A percentile compares a stretch with the other conserved stretches of the same genome.
These are phyloP conservation scores for Leuciscus waleckii DNA, from an alignment of 2,797 vertebrate genomes.

Conservation along the genomic window DNA sequence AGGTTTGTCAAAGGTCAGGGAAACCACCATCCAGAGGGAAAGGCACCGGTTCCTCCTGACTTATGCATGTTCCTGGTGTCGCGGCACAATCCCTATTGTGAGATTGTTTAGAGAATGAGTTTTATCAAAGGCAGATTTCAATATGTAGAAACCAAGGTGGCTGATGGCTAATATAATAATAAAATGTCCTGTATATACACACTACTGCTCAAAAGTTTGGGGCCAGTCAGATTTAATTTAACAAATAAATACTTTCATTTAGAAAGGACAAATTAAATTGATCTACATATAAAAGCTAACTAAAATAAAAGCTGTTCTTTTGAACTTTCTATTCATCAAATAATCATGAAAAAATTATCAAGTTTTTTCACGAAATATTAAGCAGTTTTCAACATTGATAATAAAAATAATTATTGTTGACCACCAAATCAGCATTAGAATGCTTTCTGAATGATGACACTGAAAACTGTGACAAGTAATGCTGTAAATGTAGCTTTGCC, in stretches of 20 bases:
- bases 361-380: background rate
- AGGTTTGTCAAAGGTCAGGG: constrained; percentile 76
- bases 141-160: background rate
- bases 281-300: background rate
- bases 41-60: constrained; percentile 64
- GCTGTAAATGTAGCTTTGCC: background rate
- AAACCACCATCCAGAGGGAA: constrained; percentile 67
- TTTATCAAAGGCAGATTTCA: background rate
- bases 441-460: background rate
- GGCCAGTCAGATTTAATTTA: too few species aligned
- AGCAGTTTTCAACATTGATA: too few species aligned
- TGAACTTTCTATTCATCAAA: background rate
- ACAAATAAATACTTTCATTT: background rate
- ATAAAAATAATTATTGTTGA: background rate
- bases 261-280: background rate
- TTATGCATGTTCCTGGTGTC: constrained; percentile 57
- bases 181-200: background rate
- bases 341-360: background rate
- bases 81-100: constrained; percentile 52
- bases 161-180: background rate
- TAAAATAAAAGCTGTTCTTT: background rate
- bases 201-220: too few species aligned
- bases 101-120: constrained; percentile 8
- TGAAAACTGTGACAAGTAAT: background rate
- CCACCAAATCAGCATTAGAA: background rate